These are phyloP conservation scores for Actinia tenebrosa DNA, from an alignment of 64 coral and sea anemone species.

Conservation along the genomic window DNA sequence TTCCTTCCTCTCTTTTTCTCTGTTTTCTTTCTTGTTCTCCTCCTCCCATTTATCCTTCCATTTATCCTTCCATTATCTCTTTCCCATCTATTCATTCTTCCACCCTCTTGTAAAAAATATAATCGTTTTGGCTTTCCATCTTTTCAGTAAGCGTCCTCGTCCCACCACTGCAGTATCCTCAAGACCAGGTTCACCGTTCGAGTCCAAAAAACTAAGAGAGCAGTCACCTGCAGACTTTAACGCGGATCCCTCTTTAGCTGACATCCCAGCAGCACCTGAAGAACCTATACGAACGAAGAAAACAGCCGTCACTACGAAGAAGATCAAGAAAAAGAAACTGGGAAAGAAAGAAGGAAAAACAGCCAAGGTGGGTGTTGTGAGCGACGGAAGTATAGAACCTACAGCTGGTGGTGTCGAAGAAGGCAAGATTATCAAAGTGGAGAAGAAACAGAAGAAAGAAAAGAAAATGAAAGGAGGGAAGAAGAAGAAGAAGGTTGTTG, in stretches of 20 bases:
- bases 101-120: background rate
- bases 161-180: conserved; percentile 22
- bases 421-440: conserved; percentile 31
- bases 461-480: conserved; percentile 61
- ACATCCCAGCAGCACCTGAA: conserved; percentile 11
- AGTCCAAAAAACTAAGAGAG: conserved; percentile 60
- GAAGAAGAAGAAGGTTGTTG: conserved; percentile 46
- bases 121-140: background rate
- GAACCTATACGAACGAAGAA: conserved; percentile 19
- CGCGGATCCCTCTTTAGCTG: background rate
- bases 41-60: background rate
- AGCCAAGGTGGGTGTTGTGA: conserved; percentile 18
- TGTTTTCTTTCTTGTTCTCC: background rate
- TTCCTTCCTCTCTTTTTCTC: background rate
- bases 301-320: conserved; percentile 33
- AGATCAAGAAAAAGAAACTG: conserved; percentile 86
- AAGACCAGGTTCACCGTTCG: conserved; percentile 49
- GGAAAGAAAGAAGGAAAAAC: conserved; percentile 63
- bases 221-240: conserved; percentile 33
- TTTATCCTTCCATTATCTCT: background rate
- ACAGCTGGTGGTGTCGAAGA: conserved; percentile 11
- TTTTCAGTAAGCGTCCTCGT: conserved; percentile 61
- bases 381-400: conserved; percentile 1
- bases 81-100: background rate
- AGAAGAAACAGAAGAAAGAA: conserved; percentile 85